Evolutionary conservation across 2,113 vertebrate genomes (phyloP).

Genomic region (Boleophthalmus pectinirostris): DNA sequence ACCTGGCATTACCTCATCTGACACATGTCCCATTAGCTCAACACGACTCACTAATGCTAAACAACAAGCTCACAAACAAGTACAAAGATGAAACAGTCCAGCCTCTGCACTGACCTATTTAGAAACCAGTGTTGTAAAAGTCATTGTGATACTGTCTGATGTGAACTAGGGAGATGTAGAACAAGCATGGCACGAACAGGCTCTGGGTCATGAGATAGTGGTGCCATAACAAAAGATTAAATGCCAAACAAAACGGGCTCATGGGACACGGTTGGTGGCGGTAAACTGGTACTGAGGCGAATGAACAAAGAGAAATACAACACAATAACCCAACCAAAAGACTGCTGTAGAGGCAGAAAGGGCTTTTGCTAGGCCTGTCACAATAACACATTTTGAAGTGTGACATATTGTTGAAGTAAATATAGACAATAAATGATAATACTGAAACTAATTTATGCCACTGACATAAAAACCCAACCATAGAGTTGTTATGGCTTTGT

Average conservation of each 20-base stretch:
- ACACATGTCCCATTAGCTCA: constrained; percentile 2
- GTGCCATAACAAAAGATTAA: constrained; percentile 7
- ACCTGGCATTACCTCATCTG: not conserved
- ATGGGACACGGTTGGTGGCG: not conserved
- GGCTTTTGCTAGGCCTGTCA: not conserved
- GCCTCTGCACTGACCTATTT: constrained; percentile 6
- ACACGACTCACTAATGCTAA: not conserved
- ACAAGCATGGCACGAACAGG: not conserved
- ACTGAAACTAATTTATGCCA: too few species aligned
- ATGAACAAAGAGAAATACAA: constrained; percentile 10
- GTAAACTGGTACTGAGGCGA: not conserved
- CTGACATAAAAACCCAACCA: too few species aligned
- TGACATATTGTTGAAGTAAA: too few species aligned
- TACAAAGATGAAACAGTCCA: not conserved
- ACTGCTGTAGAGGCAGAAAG: not conserved
- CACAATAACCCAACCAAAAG: not conserved
- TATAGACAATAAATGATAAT: too few species aligned
- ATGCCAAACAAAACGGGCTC: constrained; percentile 2
- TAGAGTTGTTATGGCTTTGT: too few species aligned
- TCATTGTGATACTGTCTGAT: constrained; percentile 2
- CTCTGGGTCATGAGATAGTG: constrained; percentile 5
- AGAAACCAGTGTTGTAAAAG: constrained; percentile 1
- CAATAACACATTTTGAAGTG: too few species aligned
- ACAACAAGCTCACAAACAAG: not conserved
- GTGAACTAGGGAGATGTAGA: not conserved